These are phyloP conservation scores for Sebastes alutus DNA, from an alignment of 2,797 vertebrate genomes.

Conservation along the genomic window DNA sequence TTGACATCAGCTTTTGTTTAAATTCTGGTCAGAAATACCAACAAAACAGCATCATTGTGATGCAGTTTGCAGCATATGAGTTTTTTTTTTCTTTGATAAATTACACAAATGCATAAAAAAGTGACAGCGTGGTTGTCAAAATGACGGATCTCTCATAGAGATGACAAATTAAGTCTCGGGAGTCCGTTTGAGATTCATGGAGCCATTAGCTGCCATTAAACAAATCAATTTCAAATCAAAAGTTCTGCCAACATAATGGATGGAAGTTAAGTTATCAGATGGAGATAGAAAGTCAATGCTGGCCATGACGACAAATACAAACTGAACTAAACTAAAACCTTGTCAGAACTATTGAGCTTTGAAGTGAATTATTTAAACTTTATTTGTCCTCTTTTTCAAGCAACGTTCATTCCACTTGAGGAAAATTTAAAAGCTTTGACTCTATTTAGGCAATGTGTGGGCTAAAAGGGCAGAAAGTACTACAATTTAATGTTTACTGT, in stretches of 20 bases:
- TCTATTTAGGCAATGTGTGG: background rate
- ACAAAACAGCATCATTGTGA: background rate
- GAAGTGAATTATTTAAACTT: background rate
- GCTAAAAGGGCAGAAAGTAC: background rate
- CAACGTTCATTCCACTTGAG: background rate
- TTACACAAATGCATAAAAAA: background rate
- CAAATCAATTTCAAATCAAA: conserved; percentile 65
- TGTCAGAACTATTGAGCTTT: background rate
- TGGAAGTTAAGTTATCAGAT: conserved; percentile 43
- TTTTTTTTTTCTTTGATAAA: background rate
- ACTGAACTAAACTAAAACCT: background rate
- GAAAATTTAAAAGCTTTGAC: background rate
- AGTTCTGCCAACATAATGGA: conserved; percentile 57
- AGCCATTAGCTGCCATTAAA: conserved; percentile 46
- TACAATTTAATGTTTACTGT: background rate
- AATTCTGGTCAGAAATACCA: background rate
- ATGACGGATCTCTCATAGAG: conserved; percentile 24
- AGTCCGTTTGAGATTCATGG: conserved; percentile 43
- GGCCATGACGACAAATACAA: background rate
- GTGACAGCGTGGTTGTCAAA: conserved; percentile 27
- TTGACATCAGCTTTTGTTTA: background rate
- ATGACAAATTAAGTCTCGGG: conserved; percentile 35
- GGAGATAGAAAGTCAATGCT: conserved; percentile 29
- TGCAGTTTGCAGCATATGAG: background rate
- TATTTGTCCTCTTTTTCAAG: background rate